Evolutionary conservation across 2,888 invertebrate species (phyloP), one percentile per base, ranked within the genome.

Genomic region (Dexiosoma caninum): DNA sequence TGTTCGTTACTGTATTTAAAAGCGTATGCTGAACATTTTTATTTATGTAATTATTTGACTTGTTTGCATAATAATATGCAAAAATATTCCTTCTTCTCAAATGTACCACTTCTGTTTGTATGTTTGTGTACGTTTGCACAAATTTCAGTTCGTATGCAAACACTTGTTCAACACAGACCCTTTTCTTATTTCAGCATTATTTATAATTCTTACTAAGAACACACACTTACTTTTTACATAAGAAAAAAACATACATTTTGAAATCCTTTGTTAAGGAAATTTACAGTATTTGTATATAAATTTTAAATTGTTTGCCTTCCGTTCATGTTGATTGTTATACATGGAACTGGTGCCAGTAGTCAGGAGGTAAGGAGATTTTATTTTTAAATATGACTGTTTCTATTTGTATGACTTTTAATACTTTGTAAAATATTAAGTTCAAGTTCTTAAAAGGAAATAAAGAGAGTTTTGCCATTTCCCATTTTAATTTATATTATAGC

Each of bases 191-290:
- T 71, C 6, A 49, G 35, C 37, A 23, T 1, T 32, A 57, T 37
- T 14, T 21, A 14, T n/a, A 8, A 14, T 32, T 40, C 10, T 16
- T 10, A 21, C n/a, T n/a, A n/a, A n/a, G n/a, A n/a, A n/a, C n/a
- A n/a, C n/a, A n/a, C n/a, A 16, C 10, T 27, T 10, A 14, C n/a
- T 14, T 30, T 30, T 32, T 12, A 3, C 7, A 23, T 2, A 35
- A n/a, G n/a, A n/a, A n/a, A n/a, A n/a, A n/a, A n/a, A n/a, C 2
- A 19, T 44, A 30, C n/a, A 62, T 62, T 53, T 59, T 51, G 23
- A 60, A 69, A 53, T 35, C 19, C 44, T 69, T 76, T 53, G 40
- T 30, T 32, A 75, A 21, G 27, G 19, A 75, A 44, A 59, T 60
- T 66, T 16, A 44, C 57, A 42, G 49, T 57, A 19, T 53, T 59